phyloP scores from a whole-genome alignment of 2,797 vertebrate genomes.

The Urophycis tenuis region DNA sequence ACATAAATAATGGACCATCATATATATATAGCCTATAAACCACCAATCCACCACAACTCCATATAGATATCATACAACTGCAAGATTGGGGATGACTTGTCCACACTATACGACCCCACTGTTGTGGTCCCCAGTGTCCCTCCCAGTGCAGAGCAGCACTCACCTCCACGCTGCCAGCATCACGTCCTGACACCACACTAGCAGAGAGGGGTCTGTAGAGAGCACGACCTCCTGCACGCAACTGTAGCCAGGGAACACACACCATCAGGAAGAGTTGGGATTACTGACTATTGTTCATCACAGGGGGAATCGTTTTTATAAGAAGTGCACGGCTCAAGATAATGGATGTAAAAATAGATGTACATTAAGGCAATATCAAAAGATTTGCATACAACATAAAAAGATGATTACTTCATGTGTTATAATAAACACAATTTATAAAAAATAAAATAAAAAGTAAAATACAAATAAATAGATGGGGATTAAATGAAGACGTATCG shows the following conservation, averaged over 20 bases:
- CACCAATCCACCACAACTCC: neutral
- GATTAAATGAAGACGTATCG: neutral
- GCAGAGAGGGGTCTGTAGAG: slow-evolving; percentile 80
- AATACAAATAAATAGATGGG: neutral
- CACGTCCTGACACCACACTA: slow-evolving; percentile 66
- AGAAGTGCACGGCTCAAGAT: neutral
- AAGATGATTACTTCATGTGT: neutral
- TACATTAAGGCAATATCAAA: neutral
- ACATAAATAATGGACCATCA: neutral
- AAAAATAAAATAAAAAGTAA: too few relatives aligned
- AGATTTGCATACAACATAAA: neutral
- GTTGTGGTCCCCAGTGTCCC: neutral
- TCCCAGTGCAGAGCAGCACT: slow-evolving; percentile 22
- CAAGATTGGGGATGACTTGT: neutral
- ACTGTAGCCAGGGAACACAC: slow-evolving; percentile 51
- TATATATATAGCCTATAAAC: neutral
- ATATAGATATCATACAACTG: neutral
- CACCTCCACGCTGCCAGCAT: slow-evolving; percentile 77
- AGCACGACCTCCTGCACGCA: slow-evolving; percentile 75
- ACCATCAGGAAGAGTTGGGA: neutral
- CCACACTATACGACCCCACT: neutral
- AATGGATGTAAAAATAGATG: neutral
- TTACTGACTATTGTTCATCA: neutral
- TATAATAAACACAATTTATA: neutral
- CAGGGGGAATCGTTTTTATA: too few relatives aligned